Percentiles rank a stretch among this genome's conserved stretches.
These are phyloP conservation scores for Catharus bicknelli DNA, from an alignment of 2,113 vertebrate species.

Conservation along the genomic window DNA sequence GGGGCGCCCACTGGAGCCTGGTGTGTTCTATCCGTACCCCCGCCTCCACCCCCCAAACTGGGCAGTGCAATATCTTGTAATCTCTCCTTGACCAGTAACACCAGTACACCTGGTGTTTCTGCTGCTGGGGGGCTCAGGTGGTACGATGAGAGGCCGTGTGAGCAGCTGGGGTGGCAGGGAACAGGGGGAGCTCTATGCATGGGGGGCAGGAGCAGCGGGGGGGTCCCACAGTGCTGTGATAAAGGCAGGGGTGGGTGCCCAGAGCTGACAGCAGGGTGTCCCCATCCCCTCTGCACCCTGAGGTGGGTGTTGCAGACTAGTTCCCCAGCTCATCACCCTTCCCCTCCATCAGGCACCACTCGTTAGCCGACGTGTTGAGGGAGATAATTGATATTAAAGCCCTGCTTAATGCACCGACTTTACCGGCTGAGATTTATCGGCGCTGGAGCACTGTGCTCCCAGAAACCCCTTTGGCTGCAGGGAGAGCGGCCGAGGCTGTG, in stretches of 20 bases:
- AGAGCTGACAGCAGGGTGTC: rapidly evolving
- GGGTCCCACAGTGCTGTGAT: background rate
- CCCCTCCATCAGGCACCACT: background rate
- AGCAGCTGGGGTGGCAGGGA: background rate
- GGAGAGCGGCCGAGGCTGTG: background rate
- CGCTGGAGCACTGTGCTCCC: slow-evolving; percentile 44
- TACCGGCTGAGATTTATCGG: slow-evolving; percentile 71
- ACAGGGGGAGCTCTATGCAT: background rate
- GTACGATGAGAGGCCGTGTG: rapidly evolving
- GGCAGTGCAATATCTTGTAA: background rate
- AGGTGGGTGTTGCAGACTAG: background rate
- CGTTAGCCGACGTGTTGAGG: background rate
- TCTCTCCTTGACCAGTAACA: background rate
- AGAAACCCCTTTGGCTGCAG: slow-evolving; percentile 48
- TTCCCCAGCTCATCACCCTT: background rate
- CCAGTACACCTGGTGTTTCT: background rate
- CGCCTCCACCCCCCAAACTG: rapidly evolving
- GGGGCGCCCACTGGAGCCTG: rapidly evolving
- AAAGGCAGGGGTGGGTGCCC: rapidly evolving
- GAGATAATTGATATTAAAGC: slow-evolving; percentile 79
- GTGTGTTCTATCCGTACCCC: background rate
- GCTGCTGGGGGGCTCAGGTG: background rate
- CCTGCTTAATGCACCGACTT: slow-evolving; percentile 70
- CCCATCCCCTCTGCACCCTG: background rate
- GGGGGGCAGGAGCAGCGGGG: rapidly evolving